Conservation (phyloP, 2,888 invertebrate species). For the Agrotis puta region DNA sequence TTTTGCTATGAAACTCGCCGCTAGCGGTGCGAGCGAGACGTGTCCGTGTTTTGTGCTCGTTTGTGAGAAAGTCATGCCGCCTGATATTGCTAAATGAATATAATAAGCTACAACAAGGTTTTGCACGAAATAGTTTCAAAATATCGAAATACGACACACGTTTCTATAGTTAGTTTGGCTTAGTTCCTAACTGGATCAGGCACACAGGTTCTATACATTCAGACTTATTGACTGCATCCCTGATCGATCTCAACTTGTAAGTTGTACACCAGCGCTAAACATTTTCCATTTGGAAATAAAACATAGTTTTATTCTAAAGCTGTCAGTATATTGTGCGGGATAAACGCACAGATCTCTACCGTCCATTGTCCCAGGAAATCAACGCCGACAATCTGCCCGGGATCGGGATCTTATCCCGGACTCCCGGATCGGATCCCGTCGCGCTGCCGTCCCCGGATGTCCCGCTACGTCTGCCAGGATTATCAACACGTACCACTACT, state of each 20-base stretch:
- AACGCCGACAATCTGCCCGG: constrained; percentile 81
- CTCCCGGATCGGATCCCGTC: constrained; percentile 77
- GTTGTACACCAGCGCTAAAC: constrained; percentile 22
- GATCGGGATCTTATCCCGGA: constrained; percentile 80
- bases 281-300: constrained; percentile 55
- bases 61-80: constrained; percentile 69
- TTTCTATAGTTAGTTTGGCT: constrained; percentile 16
- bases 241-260: constrained; percentile 16
- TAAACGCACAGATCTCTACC: constrained; percentile 75
- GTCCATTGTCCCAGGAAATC: constrained; percentile 83
- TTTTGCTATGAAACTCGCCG: constrained; percentile 72
- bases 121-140: constrained; percentile 29
- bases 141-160: constrained; percentile 18
- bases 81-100: constrained; percentile 67
- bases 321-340: constrained; percentile 77
- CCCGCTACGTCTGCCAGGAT: constrained; percentile 83
- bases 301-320: constrained; percentile 73
- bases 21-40: constrained; percentile 66
- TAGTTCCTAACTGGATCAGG: constrained; percentile 14
- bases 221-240: constrained; percentile 10
- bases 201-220: constrained; percentile 5
- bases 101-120: constrained; percentile 55
- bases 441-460: constrained; percentile 78
- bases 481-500: constrained; percentile 80
- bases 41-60: constrained; percentile 73